These are phyloP conservation scores for Erebia aethiops DNA, from an alignment of 2,888 invertebrate species.

Conservation along the genomic window DNA sequence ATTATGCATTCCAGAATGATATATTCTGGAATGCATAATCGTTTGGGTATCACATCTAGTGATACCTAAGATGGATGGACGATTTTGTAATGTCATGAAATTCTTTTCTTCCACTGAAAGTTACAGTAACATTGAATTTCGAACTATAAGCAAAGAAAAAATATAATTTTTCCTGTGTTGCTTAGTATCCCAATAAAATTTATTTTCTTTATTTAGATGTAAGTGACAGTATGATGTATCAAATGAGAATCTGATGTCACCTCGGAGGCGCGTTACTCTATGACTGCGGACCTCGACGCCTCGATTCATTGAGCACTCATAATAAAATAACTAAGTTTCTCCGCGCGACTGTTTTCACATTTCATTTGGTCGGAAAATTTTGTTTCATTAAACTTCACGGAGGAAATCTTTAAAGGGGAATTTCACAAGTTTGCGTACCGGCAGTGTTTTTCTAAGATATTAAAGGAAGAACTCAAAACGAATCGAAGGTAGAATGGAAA, in stretches of 20 bases:
- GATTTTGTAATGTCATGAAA: no score
- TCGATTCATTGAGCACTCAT: constrained; percentile 31
- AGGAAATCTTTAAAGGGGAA: constrained; percentile 29
- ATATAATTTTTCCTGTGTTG: no score
- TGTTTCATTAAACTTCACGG: constrained; percentile 35
- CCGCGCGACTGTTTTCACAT: constrained; percentile 38
- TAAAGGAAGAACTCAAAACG: constrained; percentile 31
- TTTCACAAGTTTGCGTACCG: constrained; percentile 18
- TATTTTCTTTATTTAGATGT: no score
- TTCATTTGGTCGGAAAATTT: constrained; percentile 37
- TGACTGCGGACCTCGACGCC: constrained; percentile 19
- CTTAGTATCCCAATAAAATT: no score
- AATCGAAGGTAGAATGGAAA: constrained; percentile 21
- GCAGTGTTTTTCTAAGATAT: constrained; percentile 30
- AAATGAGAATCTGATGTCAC: background rate
- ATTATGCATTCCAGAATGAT: no score
- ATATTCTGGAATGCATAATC: no score
- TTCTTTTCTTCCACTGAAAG: no score
- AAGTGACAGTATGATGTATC: background rate
- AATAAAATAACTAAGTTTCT: constrained; percentile 37
- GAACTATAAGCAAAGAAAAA: no score
- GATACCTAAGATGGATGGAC: no score
- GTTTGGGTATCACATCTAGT: no score
- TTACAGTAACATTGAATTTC: no score
- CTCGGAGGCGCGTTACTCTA: background rate